A percentile compares a stretch with the other conserved stretches of the same genome.
Conservation (phyloP, 2,888 invertebrate genomes). For the Lepeophtheirus nordmannii region DNA sequence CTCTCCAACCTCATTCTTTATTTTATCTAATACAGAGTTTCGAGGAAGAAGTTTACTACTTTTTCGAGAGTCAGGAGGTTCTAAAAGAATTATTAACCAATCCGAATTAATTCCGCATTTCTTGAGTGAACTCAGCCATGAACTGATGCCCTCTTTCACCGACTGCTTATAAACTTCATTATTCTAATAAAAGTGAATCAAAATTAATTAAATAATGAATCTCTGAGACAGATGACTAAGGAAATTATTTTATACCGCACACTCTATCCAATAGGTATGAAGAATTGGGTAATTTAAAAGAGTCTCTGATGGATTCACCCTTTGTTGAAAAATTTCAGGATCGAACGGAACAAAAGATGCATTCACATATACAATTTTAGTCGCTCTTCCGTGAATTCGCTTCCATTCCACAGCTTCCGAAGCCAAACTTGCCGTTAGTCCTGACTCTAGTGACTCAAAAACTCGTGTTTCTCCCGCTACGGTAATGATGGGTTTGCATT, state of each 20-base stretch:
- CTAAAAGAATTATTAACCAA: constrained; percentile 85
- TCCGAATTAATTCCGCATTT: constrained; percentile 55
- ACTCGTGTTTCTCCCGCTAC: constrained; percentile 71
- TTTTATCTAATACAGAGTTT: constrained; percentile 84
- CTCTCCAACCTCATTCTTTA: constrained; percentile 77
- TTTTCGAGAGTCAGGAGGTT: constrained; percentile 76
- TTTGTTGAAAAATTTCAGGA: constrained; percentile 36
- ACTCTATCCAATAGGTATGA: constrained; percentile 88
- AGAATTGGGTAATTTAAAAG: constrained; percentile 74
- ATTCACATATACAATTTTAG: constrained; percentile 35
- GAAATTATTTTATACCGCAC: constrained; percentile 42
- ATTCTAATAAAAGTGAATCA: constrained; percentile 47
- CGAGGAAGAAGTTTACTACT: constrained; percentile 77
- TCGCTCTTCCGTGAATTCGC: constrained; percentile 67
- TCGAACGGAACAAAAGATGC: constrained; percentile 37
- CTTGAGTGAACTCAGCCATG: constrained; percentile 64
- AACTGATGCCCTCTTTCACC: constrained; percentile 72
- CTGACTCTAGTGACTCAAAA: constrained; percentile 63
- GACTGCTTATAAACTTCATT: constrained; percentile 73
- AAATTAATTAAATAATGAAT: not conserved
- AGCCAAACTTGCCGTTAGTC: constrained; percentile 60
- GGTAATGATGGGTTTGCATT: constrained; percentile 32
- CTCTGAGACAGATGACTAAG: not conserved
- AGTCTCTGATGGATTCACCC: constrained; percentile 56
- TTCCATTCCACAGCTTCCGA: constrained; percentile 82